These are phyloP conservation scores for Rapana venosa DNA, from an alignment of 2,888 invertebrate genomes.

Conservation along the genomic window DNA sequence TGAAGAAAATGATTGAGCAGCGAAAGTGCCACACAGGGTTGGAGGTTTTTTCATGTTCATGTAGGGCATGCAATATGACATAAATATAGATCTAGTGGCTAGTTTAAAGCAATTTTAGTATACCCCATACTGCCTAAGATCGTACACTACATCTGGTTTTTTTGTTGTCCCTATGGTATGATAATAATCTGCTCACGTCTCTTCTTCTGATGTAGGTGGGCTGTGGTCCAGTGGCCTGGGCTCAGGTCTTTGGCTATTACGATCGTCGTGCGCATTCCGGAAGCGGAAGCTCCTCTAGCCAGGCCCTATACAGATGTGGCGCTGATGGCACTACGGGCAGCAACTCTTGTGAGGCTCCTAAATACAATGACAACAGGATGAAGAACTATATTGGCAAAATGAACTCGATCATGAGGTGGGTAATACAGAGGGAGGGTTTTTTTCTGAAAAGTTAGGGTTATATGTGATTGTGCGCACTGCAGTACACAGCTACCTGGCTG, in stretches of 20 bases:
- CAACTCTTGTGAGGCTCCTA: constrained; percentile 43
- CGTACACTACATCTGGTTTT: too few relatives aligned
- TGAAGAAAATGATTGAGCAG: too few relatives aligned
- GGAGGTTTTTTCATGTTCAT: too few relatives aligned
- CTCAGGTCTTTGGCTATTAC: constrained; percentile 47
- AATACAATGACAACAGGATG: constrained; percentile 26
- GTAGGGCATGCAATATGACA: too few relatives aligned
- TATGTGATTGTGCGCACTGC: background rate
- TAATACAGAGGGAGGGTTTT: background rate
- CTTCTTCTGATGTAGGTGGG: constrained; percentile 30
- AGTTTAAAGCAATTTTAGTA: too few relatives aligned
- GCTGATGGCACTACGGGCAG: constrained; percentile 43
- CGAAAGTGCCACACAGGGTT: too few relatives aligned
- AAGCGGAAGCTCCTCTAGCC: constrained; percentile 14
- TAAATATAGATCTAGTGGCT: too few relatives aligned
- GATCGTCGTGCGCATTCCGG: constrained; percentile 45
- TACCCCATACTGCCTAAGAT: too few relatives aligned
- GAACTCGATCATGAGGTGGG: constrained; percentile 25
- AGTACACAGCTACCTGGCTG: background rate
- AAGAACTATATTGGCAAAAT: constrained; percentile 32
- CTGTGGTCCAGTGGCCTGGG: constrained; percentile 51
- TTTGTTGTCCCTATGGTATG: too few relatives aligned
- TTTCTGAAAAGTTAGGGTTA: too few relatives aligned
- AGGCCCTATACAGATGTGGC: constrained; percentile 46
- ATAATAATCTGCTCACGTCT: background rate